Conservation (phyloP, 2,888 invertebrate genomes). For the Dicycla oo region DNA sequence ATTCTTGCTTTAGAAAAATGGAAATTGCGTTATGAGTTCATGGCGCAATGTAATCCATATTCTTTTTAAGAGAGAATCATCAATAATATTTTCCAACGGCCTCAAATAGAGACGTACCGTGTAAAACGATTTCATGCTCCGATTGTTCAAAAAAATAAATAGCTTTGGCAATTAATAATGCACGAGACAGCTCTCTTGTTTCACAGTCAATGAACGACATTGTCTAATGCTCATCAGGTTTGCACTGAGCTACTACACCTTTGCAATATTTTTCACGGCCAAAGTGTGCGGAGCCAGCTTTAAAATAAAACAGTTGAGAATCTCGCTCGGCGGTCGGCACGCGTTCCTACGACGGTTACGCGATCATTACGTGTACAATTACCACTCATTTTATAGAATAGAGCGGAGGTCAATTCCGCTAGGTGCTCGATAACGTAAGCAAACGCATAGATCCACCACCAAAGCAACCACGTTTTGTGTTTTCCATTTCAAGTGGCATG, state of each 20-base stretch:
- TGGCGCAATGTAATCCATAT: background rate
- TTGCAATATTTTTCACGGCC: conserved; percentile 86
- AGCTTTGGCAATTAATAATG: conserved; percentile 67
- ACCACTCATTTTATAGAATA: conserved; percentile 66
- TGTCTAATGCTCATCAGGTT: conserved; percentile 78
- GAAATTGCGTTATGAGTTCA: conserved; percentile 23
- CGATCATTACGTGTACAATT: conserved; percentile 77
- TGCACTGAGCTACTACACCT: conserved; percentile 78
- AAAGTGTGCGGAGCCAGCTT: conserved; percentile 80
- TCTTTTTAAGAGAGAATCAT: conserved; percentile 4
- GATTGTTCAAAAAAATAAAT: conserved; percentile 63
- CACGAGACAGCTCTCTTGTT: conserved; percentile 63
- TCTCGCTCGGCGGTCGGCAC: conserved; percentile 82
- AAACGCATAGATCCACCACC: conserved; percentile 32
- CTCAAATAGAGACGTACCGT: conserved; percentile 44
- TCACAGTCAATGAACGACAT: conserved; percentile 83
- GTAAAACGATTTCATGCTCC: conserved; percentile 64
- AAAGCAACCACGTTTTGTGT: conserved; percentile 39
- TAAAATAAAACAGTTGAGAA: conserved; percentile 89
- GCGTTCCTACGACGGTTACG: conserved; percentile 75
- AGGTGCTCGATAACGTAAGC: conserved; percentile 57
- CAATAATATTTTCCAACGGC: conserved; percentile 36
- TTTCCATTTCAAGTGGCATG: conserved; percentile 52
- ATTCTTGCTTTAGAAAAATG: conserved; percentile 39
- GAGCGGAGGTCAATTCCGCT: conserved; percentile 61